Percentiles rank a stretch among this genome's conserved stretches.
These are phyloP conservation scores for Popillia japonica DNA, from an alignment of 1,140 invertebrate species.

Conservation along the genomic window DNA sequence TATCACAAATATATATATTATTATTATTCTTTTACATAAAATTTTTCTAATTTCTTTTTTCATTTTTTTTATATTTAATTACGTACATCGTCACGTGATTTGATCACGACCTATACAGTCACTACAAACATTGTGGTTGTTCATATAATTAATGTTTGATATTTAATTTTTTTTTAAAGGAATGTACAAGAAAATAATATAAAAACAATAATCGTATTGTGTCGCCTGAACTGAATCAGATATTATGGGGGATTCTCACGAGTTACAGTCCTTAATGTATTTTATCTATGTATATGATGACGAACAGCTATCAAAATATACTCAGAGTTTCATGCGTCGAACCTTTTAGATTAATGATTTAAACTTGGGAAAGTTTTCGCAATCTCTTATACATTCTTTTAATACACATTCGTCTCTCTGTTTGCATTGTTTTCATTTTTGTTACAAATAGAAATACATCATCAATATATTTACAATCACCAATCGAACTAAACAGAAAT, in stretches of 20 bases:
- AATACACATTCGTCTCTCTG: neutral
- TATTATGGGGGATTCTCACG: too few relatives aligned
- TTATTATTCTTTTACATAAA: constrained; percentile 22
- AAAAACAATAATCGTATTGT: neutral
- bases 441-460: constrained; percentile 1
- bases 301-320: too few relatives aligned
- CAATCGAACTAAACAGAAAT: neutral
- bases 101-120: neutral
- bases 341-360: neutral
- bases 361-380: neutral
- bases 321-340: too few relatives aligned
- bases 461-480: constrained; percentile 16
- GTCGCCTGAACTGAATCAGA: too few relatives aligned
- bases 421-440: neutral
- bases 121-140: neutral
- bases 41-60: constrained; percentile 30
- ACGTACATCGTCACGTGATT: constrained; percentile 30
- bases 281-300: too few relatives aligned
- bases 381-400: neutral
- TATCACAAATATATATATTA: constrained; percentile 35
- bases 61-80: constrained; percentile 18
- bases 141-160: neutral
- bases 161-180: neutral
- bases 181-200: constrained; percentile 20
- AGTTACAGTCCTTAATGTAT: too few relatives aligned